Evolutionary conservation across 2,888 invertebrate genomes (phyloP), one percentile per base, ranked within the genome.

Genomic region (Pandemis corylana): DNA sequence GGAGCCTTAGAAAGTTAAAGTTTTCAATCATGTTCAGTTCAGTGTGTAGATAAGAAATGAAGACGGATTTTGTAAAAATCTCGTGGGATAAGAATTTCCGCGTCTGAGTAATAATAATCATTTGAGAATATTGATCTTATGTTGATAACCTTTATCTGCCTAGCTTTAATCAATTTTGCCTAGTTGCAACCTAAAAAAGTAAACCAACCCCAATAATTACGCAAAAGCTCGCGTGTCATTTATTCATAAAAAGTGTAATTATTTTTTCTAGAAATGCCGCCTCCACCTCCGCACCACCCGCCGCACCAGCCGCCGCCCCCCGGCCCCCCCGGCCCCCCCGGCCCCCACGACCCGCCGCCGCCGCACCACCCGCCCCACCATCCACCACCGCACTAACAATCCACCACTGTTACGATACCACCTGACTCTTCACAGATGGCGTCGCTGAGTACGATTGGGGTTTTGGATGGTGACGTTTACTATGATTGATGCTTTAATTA

Each of bases 231-330:
- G 13, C 28, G 42, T 56, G 49, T n/a, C 36, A 65, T 65, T 20
- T 61, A 6, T 46, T 15, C 5, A 20, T 42, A 59, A 42, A 42
- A 42, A 44, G 59, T 36, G 28, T 9, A 7, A 36, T 46, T 5
- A 13, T 46, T 46, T 61, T 53, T 81, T 79, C 41, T 68, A 85
- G 86, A 51, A 41, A 86, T 86, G 85, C 79, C 83, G 2, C 81
- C 83, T 20, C 84, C 84, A 44, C 84, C 74, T 7, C 71, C 71
- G 13, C 41, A 71, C 7, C 70, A 71, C 20, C 75, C 76, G n/a
- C 78, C 71, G 9, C 76, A 77, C 63, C 73, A 66, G 12, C 77
- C 76, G 7, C 41, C 66, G n/a, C 66, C 62, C n/a, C 76, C 67
- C 46, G 68, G 71, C 10, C 75, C 71, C 46, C 70, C 53, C n/a